Conservation (phyloP, 2,113 vertebrate genomes). For the Labrus mixtus region DNA sequence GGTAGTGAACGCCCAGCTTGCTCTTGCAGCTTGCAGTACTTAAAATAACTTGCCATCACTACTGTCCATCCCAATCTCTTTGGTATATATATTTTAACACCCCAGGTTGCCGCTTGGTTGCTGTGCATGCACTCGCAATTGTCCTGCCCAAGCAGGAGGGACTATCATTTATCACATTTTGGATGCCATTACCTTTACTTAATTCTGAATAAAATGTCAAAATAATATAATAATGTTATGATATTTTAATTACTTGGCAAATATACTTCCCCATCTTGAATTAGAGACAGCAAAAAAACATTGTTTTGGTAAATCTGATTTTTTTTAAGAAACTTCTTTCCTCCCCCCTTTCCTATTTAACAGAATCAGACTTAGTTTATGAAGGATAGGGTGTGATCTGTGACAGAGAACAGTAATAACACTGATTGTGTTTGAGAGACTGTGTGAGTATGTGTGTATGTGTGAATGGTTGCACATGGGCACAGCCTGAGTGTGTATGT, state of each 20-base stretch:
- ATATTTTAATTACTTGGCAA: no score
- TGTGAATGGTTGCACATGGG: background rate
- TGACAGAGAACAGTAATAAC: background rate
- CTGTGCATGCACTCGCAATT: background rate
- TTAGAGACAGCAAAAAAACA: no score
- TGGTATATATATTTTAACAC: no score
- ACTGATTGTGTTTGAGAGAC: background rate
- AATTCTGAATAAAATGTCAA: no score
- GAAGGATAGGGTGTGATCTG: background rate
- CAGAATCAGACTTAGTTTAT: background rate
- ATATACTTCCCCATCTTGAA: no score
- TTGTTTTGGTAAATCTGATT: background rate
- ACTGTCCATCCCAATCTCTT: no score
- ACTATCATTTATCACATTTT: background rate
- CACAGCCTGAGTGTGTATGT: constrained; percentile 22
- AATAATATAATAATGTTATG: no score
- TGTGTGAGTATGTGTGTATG: background rate
- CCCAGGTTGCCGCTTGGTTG: no score
- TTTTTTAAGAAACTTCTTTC: background rate
- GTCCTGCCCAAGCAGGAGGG: background rate
- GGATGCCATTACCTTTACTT: background rate
- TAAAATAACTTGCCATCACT: no score
- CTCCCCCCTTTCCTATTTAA: background rate
- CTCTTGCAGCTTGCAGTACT: no score
- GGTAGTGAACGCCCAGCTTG: no score